Percentiles rank a stretch among this genome's conserved stretches.
Conservation (phyloP, 2,888 invertebrate genomes). For the Scaptomyza caliginosa region DNA sequence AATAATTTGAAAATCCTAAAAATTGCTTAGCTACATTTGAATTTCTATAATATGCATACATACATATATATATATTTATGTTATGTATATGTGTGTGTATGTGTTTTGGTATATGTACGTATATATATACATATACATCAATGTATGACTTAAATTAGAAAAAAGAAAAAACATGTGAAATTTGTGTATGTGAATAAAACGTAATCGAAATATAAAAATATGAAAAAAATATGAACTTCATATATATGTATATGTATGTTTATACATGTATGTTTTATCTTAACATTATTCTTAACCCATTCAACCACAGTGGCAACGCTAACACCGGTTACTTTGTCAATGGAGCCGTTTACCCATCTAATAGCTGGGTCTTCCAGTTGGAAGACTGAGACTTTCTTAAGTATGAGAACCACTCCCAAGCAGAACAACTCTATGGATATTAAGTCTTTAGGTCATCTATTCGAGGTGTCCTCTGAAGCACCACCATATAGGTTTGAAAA, state of each 20-base stretch:
- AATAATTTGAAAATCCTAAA: slow-evolving; percentile 73
- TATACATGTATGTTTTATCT: slow-evolving; percentile 16
- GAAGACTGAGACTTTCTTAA: too few species aligned
- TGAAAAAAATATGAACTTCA: slow-evolving; percentile 16
- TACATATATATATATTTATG: background rate
- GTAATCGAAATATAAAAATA: slow-evolving; percentile 27
- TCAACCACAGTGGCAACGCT: too few species aligned
- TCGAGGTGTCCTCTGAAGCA: too few species aligned
- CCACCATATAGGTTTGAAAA: too few species aligned
- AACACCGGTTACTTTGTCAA: too few species aligned
- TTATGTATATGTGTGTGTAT: background rate
- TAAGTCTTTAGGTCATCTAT: too few species aligned
- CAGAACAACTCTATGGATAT: too few species aligned
- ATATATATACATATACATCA: slow-evolving; percentile 11
- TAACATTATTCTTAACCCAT: too few species aligned
- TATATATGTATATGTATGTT: slow-evolving; percentile 22
- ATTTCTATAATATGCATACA: slow-evolving; percentile 15
- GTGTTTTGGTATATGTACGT: background rate
- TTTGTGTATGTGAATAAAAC: slow-evolving; percentile 14
- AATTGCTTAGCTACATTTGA: slow-evolving; percentile 66
- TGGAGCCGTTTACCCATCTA: too few species aligned
- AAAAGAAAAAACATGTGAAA: slow-evolving; percentile 17
- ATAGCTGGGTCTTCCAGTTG: too few species aligned
- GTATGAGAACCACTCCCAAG: too few species aligned
- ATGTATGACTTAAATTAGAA: slow-evolving; percentile 37